phyloP scores from a whole-genome alignment of 2,113 vertebrate species.

The Amblyornis subalaris region DNA sequence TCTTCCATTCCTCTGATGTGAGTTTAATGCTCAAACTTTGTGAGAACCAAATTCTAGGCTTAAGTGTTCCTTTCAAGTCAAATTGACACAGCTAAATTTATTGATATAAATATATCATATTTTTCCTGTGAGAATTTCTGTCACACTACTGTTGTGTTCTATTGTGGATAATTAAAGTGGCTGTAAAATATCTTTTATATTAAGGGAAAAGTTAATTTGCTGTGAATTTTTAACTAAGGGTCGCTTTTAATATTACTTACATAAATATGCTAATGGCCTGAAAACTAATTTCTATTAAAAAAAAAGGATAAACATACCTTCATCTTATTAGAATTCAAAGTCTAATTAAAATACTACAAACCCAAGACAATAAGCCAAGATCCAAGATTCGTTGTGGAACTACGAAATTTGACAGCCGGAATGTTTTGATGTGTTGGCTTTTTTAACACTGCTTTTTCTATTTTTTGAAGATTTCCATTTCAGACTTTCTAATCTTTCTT shows the following conservation, averaged over 20 bases:
- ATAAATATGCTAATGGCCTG: constrained; percentile 1
- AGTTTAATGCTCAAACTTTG: background rate
- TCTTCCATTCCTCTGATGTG: background rate
- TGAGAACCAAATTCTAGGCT: background rate
- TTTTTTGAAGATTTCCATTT: background rate
- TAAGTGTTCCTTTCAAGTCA: background rate
- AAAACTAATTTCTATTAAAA: background rate
- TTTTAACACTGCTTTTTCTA: background rate
- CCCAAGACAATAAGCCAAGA: background rate
- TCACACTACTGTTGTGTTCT: background rate
- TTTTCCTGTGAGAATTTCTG: background rate
- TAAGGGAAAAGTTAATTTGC: constrained; percentile 2
- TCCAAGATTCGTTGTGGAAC: background rate
- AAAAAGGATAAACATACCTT: background rate
- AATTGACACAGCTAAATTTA: background rate
- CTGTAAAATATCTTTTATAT: background rate
- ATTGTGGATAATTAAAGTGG: constrained; percentile 6
- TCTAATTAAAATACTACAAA: background rate
- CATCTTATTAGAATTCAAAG: background rate
- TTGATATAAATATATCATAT: background rate
- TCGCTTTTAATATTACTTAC: background rate
- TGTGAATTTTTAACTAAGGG: constrained; percentile 23
- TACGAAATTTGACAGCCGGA: background rate
- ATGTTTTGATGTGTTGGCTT: background rate
- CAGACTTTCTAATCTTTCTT: background rate